Conservation (phyloP, 2,113 vertebrate species). For the Glareola pratincola region DNA sequence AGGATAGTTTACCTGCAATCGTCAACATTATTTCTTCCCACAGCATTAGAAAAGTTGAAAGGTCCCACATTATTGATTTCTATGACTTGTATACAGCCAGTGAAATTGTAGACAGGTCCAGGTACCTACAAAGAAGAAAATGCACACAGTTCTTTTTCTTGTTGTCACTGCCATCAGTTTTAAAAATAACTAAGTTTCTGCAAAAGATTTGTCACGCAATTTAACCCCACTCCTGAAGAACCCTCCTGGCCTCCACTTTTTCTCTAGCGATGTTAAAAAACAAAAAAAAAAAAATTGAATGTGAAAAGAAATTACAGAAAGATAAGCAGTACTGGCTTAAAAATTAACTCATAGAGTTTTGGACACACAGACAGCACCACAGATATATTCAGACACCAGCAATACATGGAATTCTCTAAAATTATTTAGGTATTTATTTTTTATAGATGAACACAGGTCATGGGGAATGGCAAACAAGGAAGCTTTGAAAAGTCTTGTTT, state of each 20-base stretch:
- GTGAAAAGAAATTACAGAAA: background rate
- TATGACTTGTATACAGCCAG: conserved; percentile 82
- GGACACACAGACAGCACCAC: background rate
- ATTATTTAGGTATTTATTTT: background rate
- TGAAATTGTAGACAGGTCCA: conserved; percentile 80
- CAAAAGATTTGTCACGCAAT: background rate
- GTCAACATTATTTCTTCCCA: conserved; percentile 73
- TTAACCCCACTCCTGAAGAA: background rate
- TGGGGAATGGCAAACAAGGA: background rate
- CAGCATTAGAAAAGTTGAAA: conserved; percentile 74
- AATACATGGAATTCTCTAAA: background rate
- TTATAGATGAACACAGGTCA: background rate
- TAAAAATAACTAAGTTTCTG: background rate
- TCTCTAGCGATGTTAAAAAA: too few species aligned
- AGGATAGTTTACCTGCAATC: conserved; percentile 80
- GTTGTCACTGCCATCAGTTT: background rate
- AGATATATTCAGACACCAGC: background rate
- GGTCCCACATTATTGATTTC: conserved; percentile 78
- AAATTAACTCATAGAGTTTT: background rate
- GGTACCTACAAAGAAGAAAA: conserved; percentile 67
- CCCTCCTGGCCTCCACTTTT: background rate
- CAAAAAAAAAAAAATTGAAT: background rate
- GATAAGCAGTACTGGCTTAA: background rate
- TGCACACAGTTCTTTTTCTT: background rate
- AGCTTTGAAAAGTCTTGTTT: background rate